phyloP scores from a whole-genome alignment of 2,113 vertebrate genomes.

The Rostratula benghalensis region DNA sequence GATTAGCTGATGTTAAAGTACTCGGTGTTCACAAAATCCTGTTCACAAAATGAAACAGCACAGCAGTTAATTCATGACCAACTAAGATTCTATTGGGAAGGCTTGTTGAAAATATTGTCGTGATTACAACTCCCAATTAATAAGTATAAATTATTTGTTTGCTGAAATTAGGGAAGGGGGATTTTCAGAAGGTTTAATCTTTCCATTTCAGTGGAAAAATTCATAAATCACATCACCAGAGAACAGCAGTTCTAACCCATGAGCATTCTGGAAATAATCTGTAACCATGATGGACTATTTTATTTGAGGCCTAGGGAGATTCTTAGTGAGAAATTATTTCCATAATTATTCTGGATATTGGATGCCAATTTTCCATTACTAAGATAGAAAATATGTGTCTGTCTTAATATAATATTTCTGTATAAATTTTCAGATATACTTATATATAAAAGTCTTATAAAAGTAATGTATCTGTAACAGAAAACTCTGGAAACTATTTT shows the following conservation, averaged over 20 bases:
- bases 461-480: background rate
- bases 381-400: background rate
- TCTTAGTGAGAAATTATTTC: background rate
- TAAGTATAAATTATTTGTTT: background rate
- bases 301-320: background rate
- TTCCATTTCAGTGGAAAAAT: background rate
- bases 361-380: background rate
- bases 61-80: background rate
- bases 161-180: background rate
- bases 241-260: background rate
- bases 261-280: background rate
- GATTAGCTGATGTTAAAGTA: background rate
- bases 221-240: background rate
- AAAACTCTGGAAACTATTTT: background rate
- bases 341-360: background rate
- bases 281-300: background rate
- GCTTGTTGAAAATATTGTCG: background rate
- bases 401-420: background rate
- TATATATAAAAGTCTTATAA: background rate
- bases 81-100: background rate
- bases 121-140: background rate
- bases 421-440: background rate
- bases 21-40: background rate
- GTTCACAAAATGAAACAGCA: background rate
- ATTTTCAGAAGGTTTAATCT: background rate